These are phyloP conservation scores for Mystacornis crossleyi DNA, from an alignment of 2,113 vertebrate species.

Conservation along the genomic window DNA sequence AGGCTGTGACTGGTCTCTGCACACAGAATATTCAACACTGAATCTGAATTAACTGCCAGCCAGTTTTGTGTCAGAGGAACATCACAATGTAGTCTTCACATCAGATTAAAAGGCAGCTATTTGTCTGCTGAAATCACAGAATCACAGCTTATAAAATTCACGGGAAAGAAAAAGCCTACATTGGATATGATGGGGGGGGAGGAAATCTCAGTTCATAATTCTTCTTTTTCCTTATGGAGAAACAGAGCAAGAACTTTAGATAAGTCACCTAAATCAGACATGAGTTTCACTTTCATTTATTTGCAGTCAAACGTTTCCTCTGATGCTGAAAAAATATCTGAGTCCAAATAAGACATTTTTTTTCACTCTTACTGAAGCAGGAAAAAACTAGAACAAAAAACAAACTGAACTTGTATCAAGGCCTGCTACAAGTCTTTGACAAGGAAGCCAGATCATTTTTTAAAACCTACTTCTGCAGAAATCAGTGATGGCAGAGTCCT, in stretches of 20 bases:
- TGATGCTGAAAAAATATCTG: background rate
- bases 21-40: background rate
- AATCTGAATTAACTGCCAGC: background rate
- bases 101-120: background rate
- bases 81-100: background rate
- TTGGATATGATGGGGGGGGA: background rate
- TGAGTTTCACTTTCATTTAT: background rate
- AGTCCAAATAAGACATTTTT: background rate
- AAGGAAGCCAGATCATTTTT: background rate
- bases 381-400: background rate
- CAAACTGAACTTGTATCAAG: background rate
- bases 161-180: background rate
- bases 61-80: background rate
- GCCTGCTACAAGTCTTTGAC: background rate
- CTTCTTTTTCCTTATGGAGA: background rate
- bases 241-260: background rate
- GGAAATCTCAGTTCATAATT: background rate
- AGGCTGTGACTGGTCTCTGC: background rate
- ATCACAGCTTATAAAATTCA: background rate
- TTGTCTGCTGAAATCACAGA: background rate
- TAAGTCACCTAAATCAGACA: background rate
- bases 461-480: background rate
- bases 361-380: background rate
- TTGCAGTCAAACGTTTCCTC: background rate
- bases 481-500: background rate